Base-by-base conservation (phyloP, 2,888 invertebrate species). In the Nymphalis c-album region DNA sequence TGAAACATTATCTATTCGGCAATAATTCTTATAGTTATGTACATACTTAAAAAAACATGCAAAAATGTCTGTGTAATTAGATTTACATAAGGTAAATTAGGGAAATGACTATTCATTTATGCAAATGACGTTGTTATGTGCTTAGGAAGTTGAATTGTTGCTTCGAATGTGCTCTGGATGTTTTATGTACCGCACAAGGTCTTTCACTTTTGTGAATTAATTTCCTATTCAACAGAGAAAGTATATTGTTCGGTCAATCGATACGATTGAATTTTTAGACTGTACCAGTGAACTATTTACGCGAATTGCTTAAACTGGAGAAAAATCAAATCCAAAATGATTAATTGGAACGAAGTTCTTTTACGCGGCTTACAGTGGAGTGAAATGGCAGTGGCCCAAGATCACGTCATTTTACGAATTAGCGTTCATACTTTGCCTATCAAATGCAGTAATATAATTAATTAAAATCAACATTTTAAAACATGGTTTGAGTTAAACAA, bases 151-250 rank as follows among this genome's bases (percentile, higher is more conserved):
- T 73, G 69, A 74, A 50, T 48, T 63, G 60, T 66, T 60, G 17
- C 61, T 35, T 64, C 47, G 47, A 58, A 64, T 58, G 77, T 78
- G 77, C 77, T 78, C 76, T 71, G 71, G 74, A 75, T 76, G 68
- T 67, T 73, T 70, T 72, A 66, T 67, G 67, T 71, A 67, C 63
- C 69, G 71, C 71, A 64, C 61, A 65, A 55, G 63, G 67, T 80
- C 80, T 81, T 81, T 83, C 81, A 83, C 82, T 83, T 82, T 82
- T 78, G 67, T 72, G 69, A 72, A 70, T 76, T 78, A 74, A 76
- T 79, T 82, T 77, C 75, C 75, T 76, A 74, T 72, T 71, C 61
- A 62, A 63, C 68, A 62, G 72, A 70, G 75, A 75, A 75, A 75
- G 75, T 77, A 64, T 73, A 73, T 71, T 70, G 69, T 67, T 73